A percentile compares a stretch with the other conserved stretches of the same genome.
Evolutionary conservation across 2,888 invertebrate species (phyloP).

Genomic region (Aplocera efformata): DNA sequence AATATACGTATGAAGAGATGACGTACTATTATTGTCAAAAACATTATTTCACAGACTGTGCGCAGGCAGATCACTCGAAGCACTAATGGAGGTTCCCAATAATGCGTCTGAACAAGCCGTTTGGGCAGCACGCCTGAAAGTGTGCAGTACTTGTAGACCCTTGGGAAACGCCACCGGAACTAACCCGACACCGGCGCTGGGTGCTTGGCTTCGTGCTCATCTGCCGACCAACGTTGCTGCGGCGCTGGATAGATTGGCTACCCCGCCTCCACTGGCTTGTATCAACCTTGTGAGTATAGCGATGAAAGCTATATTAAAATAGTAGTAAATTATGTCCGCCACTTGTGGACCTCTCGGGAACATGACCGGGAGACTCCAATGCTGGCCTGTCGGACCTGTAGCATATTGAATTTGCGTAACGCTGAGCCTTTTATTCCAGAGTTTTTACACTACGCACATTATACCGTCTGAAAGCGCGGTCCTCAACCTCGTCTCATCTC

Average conservation of each 20-base stretch:
- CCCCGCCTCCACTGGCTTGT: conserved; percentile 54
- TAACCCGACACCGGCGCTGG: conserved; percentile 52
- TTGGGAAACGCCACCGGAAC: conserved; percentile 41
- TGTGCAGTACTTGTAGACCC: conserved; percentile 50
- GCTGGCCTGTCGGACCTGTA: no score
- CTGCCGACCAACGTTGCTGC: conserved; percentile 54
- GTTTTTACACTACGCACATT: conserved; percentile 86
- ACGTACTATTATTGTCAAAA: no score
- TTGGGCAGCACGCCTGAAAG: conserved; percentile 49
- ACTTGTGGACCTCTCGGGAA: no score
- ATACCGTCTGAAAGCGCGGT: conserved; percentile 92
- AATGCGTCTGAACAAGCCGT: conserved; percentile 52
- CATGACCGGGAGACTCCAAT: no score
- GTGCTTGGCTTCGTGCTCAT: conserved; percentile 62
- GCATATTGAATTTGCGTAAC: no score
- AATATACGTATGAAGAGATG: no score
- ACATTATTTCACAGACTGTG: conserved; percentile 43
- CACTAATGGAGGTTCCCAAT: conserved; percentile 43
- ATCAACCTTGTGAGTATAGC: conserved; percentile 45
- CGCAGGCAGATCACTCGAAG: conserved; percentile 58
- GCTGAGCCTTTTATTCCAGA: conserved; percentile 74
- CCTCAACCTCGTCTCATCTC: conserved; percentile 83
- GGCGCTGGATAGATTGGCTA: conserved; percentile 54
- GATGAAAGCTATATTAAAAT: conserved; percentile 2
- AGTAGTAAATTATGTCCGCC: no score